phyloP scores from a whole-genome alignment of 2,113 vertebrate genomes.

The Pteropus alecto region DNA sequence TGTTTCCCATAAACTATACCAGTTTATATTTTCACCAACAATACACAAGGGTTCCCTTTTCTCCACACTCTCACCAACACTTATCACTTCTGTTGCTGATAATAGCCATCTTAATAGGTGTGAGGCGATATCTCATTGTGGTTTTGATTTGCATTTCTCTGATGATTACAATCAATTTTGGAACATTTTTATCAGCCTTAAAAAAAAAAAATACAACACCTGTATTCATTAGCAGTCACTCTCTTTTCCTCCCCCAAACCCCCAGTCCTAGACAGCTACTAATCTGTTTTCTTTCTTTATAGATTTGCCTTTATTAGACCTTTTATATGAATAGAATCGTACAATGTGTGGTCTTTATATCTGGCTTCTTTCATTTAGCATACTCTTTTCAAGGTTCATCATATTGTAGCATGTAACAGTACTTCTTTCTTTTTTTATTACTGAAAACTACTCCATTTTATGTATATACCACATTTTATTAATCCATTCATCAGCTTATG shows the following conservation, averaged over 20 bases:
- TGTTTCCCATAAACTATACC: background rate
- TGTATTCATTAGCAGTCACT: background rate
- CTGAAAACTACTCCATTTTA: background rate
- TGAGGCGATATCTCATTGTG: background rate
- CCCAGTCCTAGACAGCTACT: background rate
- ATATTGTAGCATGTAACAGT: background rate
- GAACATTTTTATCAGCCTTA: background rate
- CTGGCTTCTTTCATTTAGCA: background rate
- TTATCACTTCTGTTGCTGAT: background rate
- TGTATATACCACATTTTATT: background rate
- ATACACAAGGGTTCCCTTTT: background rate
- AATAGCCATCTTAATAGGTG: background rate
- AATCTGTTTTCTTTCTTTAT: background rate
- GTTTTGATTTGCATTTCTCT: conserved; percentile 8
- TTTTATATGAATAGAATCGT: background rate
- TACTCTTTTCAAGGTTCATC: background rate
- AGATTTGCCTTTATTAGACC: background rate
- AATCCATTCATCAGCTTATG: background rate
- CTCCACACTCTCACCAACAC: background rate
- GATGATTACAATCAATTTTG: background rate
- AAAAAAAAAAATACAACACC: background rate
- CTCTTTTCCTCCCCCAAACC: background rate
- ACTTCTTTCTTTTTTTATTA: background rate
- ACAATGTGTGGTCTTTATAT: background rate
- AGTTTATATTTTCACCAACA: background rate